Evolutionary conservation across 2,888 invertebrate species (phyloP).

Genomic region (Xylocampa areola): DNA sequence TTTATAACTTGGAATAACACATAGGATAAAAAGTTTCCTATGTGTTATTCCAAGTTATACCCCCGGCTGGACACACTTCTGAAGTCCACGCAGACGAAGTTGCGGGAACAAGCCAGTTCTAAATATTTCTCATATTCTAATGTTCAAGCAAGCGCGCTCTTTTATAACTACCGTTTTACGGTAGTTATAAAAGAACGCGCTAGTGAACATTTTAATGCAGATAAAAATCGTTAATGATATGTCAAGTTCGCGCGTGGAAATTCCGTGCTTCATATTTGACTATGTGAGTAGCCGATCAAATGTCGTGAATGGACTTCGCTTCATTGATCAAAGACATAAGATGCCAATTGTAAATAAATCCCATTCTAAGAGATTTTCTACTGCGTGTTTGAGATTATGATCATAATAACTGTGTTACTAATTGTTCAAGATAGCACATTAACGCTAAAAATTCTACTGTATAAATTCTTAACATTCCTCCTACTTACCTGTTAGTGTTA

Average conservation of each 20-base stretch:
- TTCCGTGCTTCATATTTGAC: conserved; percentile 26
- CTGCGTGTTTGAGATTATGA: conserved; percentile 37
- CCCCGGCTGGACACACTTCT: no score
- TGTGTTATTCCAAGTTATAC: no score
- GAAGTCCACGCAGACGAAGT: no score
- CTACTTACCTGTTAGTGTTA: conserved; percentile 43
- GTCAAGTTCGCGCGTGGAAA: conserved; percentile 31
- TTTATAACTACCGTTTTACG: no score
- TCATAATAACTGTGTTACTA: conserved; percentile 46
- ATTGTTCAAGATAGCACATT: conserved; percentile 41
- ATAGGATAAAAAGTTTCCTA: no score
- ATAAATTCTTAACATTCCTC: conserved; percentile 38
- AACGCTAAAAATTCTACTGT: conserved; percentile 20
- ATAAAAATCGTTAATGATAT: conserved; percentile 33
- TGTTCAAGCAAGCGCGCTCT: conserved; percentile 9
- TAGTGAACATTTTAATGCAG: conserved; percentile 28
- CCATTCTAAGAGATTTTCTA: conserved; percentile 21
- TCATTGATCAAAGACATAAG: conserved; percentile 12
- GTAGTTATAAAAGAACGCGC: conserved; percentile 14
- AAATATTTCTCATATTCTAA: conserved; percentile 11
- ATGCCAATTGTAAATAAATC: conserved; percentile 19
- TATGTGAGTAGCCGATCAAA: conserved; percentile 24
- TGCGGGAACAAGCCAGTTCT: no score
- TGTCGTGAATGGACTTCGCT: neutral
- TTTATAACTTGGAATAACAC: no score